Base-by-base conservation (phyloP, 2,888 invertebrate genomes). In the Dryadula phaetusa region DNA sequence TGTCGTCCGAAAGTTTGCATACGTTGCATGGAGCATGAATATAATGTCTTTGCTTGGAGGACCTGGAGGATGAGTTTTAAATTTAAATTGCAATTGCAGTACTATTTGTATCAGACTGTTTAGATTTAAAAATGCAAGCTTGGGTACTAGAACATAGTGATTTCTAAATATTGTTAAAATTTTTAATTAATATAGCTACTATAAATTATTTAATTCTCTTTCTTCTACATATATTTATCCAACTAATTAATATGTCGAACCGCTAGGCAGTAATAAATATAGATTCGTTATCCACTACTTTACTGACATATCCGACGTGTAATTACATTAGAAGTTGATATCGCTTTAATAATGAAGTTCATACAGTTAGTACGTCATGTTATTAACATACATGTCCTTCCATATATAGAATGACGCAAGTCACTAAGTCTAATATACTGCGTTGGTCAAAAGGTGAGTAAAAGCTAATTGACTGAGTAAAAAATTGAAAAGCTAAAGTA, bases 371-470 rank as follows among this genome's bases (percentile, higher is more conserved):
- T 16, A 47, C 56, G 46, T 20, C 25, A 37, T 34, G 16, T 46
- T 14, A 64, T 56, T 56, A 56, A 47, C 64, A 56, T 64, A 64
- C 56, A 54, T 25, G 64, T 56, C 47, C 16, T 47, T 16, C 64
- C 56, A 46, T 64, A 56, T 64, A 56, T 44, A 34, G 54, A 54
- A 37, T 37, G 25, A 52, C 42, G 46, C 20, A 46, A 22, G 64
- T 56, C 56, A 25, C 46, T 54, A 56, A 20, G 37, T 64, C 44
- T 47, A 37, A 56, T 25, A 44, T 56, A 40, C 25, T 25, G 46
- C 37, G 34, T 37, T 37, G 18, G 37, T 22, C 37, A 28, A 49
- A 25, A 22, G 37, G 20, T 54, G 37, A 22, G n/a, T 54, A 18
- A 22, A 37, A 37, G 37, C 37, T 54, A 20, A 34, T 37, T 20